phyloP scores from a whole-genome alignment of 2,113 vertebrate species.

The Vidua chalybeata region DNA sequence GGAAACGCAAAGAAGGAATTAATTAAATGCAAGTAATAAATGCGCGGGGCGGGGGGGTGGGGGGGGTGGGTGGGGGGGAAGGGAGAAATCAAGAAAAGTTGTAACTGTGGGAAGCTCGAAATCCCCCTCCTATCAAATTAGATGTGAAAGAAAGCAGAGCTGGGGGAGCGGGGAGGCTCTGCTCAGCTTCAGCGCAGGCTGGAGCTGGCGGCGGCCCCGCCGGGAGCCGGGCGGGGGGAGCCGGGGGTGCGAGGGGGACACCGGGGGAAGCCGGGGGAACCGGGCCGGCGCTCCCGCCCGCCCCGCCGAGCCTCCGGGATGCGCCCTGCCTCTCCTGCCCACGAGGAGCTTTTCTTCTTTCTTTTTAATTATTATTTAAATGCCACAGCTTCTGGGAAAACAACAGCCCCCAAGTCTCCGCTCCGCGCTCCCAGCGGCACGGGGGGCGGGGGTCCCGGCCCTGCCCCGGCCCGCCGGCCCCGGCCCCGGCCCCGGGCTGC shows the following conservation, averaged over 20 bases:
- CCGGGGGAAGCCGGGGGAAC: not conserved
- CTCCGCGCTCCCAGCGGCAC: not conserved
- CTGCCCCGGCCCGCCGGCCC: not conserved
- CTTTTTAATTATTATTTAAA: not conserved
- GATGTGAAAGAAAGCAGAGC: conserved; percentile 61
- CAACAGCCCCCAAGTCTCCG: not conserved
- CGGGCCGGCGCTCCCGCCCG: not conserved
- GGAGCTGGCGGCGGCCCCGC: not conserved
- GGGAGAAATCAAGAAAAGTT: conserved; percentile 58
- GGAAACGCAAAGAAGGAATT: conserved; percentile 65
- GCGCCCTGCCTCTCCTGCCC: not conserved
- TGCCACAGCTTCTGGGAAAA: not conserved
- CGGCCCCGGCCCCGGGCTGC: not conserved
- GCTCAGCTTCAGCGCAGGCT: conserved; percentile 38
- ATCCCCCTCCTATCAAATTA: conserved; percentile 55
- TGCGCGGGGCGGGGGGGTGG: not conserved
- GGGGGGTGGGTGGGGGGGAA: not conserved
- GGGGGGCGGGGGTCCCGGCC: not conserved
- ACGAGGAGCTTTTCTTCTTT: not conserved
- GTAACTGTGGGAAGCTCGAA: conserved; percentile 46
- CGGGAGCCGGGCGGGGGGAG: not conserved
- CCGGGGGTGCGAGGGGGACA: not conserved
- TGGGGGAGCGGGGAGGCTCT: conserved; percentile 35
- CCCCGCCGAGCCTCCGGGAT: not conserved
- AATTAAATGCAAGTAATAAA: conserved; percentile 53